Evolutionary conservation across 2,113 vertebrate species (phyloP).

Genomic region (Canis aureus): DNA sequence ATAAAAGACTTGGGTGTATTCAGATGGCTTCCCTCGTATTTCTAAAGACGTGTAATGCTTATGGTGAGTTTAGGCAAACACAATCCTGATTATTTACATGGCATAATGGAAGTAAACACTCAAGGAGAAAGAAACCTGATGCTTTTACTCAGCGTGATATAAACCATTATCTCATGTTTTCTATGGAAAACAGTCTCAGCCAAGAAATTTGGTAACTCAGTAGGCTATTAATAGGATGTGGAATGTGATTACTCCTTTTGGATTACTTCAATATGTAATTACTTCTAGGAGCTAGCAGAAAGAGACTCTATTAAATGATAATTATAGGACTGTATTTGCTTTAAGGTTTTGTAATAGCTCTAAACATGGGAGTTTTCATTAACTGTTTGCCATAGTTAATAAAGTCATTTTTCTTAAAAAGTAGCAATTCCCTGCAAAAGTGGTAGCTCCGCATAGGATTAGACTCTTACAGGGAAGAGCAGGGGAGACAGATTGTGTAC

Average conservation of each 20-base stretch:
- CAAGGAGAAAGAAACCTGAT: conserved; percentile 79
- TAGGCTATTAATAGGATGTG: conserved; percentile 87
- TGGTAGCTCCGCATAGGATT: conserved; percentile 33
- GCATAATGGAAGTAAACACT: conserved; percentile 79
- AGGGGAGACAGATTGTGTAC: background rate
- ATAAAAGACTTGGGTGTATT: conserved; percentile 21
- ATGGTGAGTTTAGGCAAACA: conserved; percentile 62
- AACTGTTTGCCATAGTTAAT: conserved; percentile 86
- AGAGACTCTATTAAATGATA: conserved; percentile 89
- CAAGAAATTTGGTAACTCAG: conserved; percentile 84
- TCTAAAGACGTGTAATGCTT: conserved; percentile 54
- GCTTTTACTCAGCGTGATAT: conserved; percentile 85
- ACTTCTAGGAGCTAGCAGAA: conserved; percentile 87
- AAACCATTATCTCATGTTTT: conserved; percentile 86
- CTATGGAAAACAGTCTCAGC: conserved; percentile 83
- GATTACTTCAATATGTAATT: conserved; percentile 89
- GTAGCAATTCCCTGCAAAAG: conserved; percentile 81
- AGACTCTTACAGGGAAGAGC: conserved; percentile 56
- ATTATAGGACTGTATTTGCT: conserved; percentile 87
- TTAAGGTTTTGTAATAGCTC: conserved; percentile 86
- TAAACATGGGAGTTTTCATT: conserved; percentile 87
- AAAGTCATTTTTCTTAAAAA: conserved; percentile 86
- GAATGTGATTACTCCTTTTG: conserved; percentile 86
- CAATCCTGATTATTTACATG: conserved; percentile 78
- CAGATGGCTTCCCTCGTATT: conserved; percentile 34